phyloP scores from a whole-genome alignment of 2,113 vertebrate genomes.

The Excalfactoria chinensis region DNA sequence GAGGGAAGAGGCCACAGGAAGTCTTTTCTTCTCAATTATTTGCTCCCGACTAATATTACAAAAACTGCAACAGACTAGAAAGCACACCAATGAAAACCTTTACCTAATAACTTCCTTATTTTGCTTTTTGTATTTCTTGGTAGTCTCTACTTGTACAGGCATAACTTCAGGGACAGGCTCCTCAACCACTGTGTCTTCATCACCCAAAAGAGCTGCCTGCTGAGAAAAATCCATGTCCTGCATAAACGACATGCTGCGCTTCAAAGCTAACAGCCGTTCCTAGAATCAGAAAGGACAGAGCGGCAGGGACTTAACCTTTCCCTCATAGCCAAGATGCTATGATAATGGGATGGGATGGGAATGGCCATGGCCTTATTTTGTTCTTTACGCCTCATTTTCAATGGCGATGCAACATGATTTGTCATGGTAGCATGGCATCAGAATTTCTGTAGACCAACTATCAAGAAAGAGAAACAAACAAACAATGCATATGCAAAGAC shows the following conservation, averaged over 20 bases:
- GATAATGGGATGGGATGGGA: constrained; percentile 78
- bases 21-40: not conserved
- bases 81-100: constrained; percentile 32
- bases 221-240: constrained; percentile 99
- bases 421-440: constrained; percentile 63
- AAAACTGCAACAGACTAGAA: not conserved
- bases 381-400: constrained; percentile 68
- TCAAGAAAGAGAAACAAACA: constrained; percentile 69
- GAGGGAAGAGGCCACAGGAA: not conserved
- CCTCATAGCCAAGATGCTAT: constrained; percentile 78
- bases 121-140: constrained; percentile 96
- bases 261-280: constrained; percentile 97
- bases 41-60: not conserved
- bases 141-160: constrained; percentile 88
- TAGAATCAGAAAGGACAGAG: constrained; percentile 87
- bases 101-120: constrained; percentile 93
- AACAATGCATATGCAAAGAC: constrained; percentile 48
- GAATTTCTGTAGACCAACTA: constrained; percentile 59
- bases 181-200: constrained; percentile 88
- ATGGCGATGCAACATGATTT: constrained; percentile 65
- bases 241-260: constrained; percentile 99
- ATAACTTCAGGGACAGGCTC: constrained; percentile 88
- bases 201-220: constrained; percentile 97
- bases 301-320: constrained; percentile 82
- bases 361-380: constrained; percentile 73